Evolutionary conservation across 1,140 invertebrate genomes (phyloP).

Genomic region (Trialeurodes vaporariorum): DNA sequence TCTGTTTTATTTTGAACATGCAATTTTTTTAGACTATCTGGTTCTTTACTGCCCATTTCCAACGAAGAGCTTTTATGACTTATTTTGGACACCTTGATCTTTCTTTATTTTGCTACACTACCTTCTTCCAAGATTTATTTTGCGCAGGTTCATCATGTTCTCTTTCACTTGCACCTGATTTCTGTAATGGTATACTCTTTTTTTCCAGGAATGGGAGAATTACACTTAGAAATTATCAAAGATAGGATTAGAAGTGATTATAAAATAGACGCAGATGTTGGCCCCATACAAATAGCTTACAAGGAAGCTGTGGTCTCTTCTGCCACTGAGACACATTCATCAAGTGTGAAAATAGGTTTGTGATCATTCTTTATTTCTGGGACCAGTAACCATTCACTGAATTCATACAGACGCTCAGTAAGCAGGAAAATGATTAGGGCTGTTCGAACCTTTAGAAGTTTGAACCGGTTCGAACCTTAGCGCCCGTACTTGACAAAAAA

Average conservation of each 20-base stretch:
- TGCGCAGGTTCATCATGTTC: neutral
- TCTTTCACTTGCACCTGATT: neutral
- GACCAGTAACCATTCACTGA: too few relatives aligned
- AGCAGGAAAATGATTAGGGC: too few relatives aligned
- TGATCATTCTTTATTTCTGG: too few relatives aligned
- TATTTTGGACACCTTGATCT: constrained; percentile 9
- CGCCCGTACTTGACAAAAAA: too few relatives aligned
- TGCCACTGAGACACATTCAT: constrained; percentile 39
- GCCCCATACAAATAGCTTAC: constrained; percentile 88
- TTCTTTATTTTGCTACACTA: constrained; percentile 2
- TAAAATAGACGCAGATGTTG: constrained; percentile 85
- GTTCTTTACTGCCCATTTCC: too few relatives aligned
- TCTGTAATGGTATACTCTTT: neutral
- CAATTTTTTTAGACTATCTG: too few relatives aligned
- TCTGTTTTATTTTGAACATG: too few relatives aligned
- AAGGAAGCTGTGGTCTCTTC: constrained; percentile 54
- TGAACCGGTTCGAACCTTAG: too few relatives aligned
- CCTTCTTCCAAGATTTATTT: constrained; percentile 15
- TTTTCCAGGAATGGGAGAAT: constrained; percentile 78
- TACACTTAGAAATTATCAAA: constrained; percentile 91
- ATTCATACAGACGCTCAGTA: too few relatives aligned
- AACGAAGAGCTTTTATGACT: neutral
- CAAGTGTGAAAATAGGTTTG: constrained; percentile 54
- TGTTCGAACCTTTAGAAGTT: too few relatives aligned
- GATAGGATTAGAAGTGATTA: constrained; percentile 78